phyloP scores from a whole-genome alignment of 2,797 vertebrate genomes.

The Alouatta caraya region DNA sequence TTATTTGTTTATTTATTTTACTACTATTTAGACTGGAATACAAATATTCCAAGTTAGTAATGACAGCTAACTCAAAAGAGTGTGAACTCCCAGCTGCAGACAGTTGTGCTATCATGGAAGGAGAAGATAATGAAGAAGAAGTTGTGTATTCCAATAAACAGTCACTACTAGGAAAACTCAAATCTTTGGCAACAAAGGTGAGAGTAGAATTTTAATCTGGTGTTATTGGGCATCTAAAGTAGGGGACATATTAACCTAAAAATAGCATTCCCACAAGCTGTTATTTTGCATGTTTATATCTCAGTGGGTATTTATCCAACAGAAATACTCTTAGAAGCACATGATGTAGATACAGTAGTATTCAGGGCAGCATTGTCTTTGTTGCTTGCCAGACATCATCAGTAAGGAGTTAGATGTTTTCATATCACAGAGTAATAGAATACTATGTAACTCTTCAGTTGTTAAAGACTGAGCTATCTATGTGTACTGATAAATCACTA shows the following conservation, averaged over 20 bases:
- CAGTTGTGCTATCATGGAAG: conserved; percentile 99
- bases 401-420: not conserved
- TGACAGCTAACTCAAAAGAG: conserved; percentile 95
- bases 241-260: not conserved
- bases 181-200: conserved; percentile 97
- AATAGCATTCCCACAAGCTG: not conserved
- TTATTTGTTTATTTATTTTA: conserved; percentile 42
- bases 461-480: not conserved
- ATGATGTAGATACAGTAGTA: not conserved
- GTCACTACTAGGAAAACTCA: conserved; percentile 94
- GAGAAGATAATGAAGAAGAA: conserved; percentile 97
- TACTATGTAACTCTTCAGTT: not conserved
- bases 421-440: not conserved
- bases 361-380: not conserved
- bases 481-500: not conserved
- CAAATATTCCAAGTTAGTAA: conserved; percentile 97
- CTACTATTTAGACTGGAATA: conserved; percentile 91
- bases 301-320: not conserved
- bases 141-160: conserved; percentile 96
- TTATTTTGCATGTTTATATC: not conserved
- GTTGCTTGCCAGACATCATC: not conserved
- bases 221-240: not conserved
- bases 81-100: conserved; percentile 95
- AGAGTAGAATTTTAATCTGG: conserved; percentile 72
- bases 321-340: not conserved